These are phyloP conservation scores for Aphidius gifuensis DNA, from an alignment of 1,140 invertebrate genomes.

Conservation along the genomic window DNA sequence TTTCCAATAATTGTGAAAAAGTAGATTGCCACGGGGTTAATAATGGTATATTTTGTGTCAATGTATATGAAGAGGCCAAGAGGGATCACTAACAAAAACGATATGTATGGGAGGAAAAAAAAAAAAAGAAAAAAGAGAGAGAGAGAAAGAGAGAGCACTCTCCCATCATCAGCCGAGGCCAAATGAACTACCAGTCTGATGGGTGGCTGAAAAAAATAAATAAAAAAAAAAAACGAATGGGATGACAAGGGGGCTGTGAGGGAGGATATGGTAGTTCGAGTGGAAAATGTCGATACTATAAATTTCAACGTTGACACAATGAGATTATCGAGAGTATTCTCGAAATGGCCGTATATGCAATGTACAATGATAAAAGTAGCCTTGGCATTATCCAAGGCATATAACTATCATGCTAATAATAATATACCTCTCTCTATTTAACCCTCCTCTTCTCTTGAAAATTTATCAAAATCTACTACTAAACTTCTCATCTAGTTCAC, in stretches of 20 bases:
- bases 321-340: slow-evolving; percentile 19
- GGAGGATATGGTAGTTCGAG: slow-evolving; percentile 5
- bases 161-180: too few relatives aligned
- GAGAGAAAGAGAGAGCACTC: too few relatives aligned
- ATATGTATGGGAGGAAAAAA: too few relatives aligned
- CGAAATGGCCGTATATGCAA: slow-evolving; percentile 12
- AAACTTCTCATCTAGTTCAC: neutral
- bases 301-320: slow-evolving; percentile 21
- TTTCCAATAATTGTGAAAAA: too few relatives aligned
- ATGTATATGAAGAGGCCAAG: too few relatives aligned
- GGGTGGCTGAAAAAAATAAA: slow-evolving; percentile 6
- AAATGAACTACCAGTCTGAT: too few relatives aligned
- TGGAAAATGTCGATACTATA: slow-evolving; percentile 23
- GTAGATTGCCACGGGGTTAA: too few relatives aligned
- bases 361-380: slow-evolving; percentile 12
- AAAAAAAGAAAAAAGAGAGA: too few relatives aligned
- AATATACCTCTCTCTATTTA: neutral
- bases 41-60: too few relatives aligned
- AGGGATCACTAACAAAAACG: too few relatives aligned
- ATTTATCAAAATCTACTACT: neutral
- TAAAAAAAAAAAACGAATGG: neutral
- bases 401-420: too few relatives aligned
- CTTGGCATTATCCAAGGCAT: neutral
- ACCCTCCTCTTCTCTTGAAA: neutral
- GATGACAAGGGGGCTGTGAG: neutral